phyloP scores from a whole-genome alignment of 1,140 invertebrate genomes.

The Lordiphosa stackelbergi region DNA sequence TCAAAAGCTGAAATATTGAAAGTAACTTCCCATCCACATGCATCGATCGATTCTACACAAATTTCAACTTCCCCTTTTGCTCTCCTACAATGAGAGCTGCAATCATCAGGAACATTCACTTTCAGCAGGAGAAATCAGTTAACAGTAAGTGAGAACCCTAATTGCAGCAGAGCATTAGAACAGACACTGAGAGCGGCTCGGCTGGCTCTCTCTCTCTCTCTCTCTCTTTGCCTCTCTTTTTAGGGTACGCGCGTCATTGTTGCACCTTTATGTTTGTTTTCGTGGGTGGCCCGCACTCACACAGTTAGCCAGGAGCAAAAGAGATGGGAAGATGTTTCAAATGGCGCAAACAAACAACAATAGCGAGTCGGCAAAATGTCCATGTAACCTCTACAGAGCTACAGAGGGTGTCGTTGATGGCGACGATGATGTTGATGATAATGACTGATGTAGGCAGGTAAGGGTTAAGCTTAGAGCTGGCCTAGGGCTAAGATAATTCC shows the following conservation, averaged over 20 bases:
- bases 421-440: constrained; percentile 26
- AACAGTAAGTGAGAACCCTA: constrained; percentile 31
- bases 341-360: constrained; percentile 74
- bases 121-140: constrained; percentile 57
- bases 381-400: constrained; percentile 55
- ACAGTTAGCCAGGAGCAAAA: constrained; percentile 5
- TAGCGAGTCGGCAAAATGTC: constrained; percentile 49
- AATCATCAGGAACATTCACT: constrained; percentile 59
- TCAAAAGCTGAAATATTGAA: no score
- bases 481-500: neutral
- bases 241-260: constrained; percentile 65
- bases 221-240: neutral
- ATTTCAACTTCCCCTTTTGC: neutral
- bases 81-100: constrained; percentile 55
- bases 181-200: constrained; percentile 13
- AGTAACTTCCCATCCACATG: no score
- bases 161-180: neutral
- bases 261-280: constrained; percentile 75
- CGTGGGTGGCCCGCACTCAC: constrained; percentile 56
- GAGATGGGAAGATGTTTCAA: constrained; percentile 22
- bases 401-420: constrained; percentile 50
- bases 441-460: constrained; percentile 16
- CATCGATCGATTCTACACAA: neutral
- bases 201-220: neutral
- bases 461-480: constrained; percentile 7